Evolutionary conservation across 2,113 vertebrate genomes (phyloP).

Genomic region (Melierax canorus): DNA sequence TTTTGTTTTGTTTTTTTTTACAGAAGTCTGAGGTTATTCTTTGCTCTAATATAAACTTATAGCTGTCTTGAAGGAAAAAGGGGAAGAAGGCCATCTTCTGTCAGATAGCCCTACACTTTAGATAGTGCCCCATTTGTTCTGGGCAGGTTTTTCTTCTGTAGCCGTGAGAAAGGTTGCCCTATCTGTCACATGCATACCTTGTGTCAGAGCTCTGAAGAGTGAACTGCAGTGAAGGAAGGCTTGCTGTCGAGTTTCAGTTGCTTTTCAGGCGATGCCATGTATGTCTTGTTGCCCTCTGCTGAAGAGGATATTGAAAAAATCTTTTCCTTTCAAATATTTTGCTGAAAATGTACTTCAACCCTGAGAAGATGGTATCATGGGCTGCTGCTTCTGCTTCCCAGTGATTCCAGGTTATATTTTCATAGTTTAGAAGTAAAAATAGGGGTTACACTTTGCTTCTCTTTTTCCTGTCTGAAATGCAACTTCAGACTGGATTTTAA

Average conservation of each 20-base stretch:
- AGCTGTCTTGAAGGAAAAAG: neutral
- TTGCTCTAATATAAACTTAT: neutral
- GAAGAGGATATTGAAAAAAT: neutral
- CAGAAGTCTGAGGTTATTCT: neutral
- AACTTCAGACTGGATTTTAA: neutral
- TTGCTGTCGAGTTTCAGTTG: neutral
- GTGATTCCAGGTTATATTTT: neutral
- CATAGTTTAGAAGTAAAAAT: neutral
- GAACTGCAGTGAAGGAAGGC: neutral
- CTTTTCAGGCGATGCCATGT: neutral
- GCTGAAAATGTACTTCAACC: neutral
- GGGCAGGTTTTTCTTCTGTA: neutral
- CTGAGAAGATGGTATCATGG: neutral
- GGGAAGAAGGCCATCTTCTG: neutral
- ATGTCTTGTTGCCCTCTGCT: neutral
- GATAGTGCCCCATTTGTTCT: neutral
- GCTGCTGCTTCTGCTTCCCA: neutral
- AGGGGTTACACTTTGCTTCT: neutral
- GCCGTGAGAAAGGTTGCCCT: neutral
- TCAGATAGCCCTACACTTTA: neutral
- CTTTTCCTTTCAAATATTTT: neutral
- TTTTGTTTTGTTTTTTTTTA: neutral
- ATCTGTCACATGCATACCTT: neutral
- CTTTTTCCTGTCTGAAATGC: neutral
- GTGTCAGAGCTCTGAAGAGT: neutral